These are phyloP conservation scores for Smutsia temminckii DNA, from an alignment of 2,797 vertebrate genomes.

Conservation along the genomic window DNA sequence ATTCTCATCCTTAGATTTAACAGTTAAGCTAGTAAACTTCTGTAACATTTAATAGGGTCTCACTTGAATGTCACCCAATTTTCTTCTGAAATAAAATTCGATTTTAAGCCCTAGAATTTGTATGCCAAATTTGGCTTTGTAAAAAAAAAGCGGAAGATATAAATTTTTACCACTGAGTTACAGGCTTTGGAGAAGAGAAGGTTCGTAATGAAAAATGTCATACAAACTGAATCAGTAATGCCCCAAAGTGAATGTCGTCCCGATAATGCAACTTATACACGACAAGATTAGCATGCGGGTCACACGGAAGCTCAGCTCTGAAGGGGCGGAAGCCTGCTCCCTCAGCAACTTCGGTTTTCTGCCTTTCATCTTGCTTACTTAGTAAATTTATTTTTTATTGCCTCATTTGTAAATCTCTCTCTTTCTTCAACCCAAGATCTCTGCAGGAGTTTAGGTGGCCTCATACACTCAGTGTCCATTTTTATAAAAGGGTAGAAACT, in stretches of 20 bases:
- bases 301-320: slow-evolving; percentile 66
- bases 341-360: slow-evolving; percentile 80
- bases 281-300: slow-evolving; percentile 72
- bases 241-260: background rate
- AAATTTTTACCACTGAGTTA: slow-evolving; percentile 67
- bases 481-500: slow-evolving; percentile 71
- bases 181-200: slow-evolving; percentile 69
- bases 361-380: slow-evolving; percentile 79
- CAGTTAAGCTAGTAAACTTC: background rate
- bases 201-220: slow-evolving; percentile 69
- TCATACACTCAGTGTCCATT: slow-evolving; percentile 63
- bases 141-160: slow-evolving; percentile 33
- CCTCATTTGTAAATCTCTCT: slow-evolving; percentile 78
- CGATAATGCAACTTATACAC: slow-evolving; percentile 58
- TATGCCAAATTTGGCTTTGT: slow-evolving; percentile 73
- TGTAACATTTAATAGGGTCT: slow-evolving; percentile 58
- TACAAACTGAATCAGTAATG: slow-evolving; percentile 62
- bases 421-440: slow-evolving; percentile 53
- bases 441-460: slow-evolving; percentile 64
- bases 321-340: slow-evolving; percentile 70
- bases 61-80: slow-evolving; percentile 26
- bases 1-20: background rate
- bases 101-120: slow-evolving; percentile 58
- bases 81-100: slow-evolving; percentile 72
- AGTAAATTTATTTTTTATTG: slow-evolving; percentile 81